Evolutionary conservation across 2,113 vertebrate genomes (phyloP).

Genomic region (Stercorarius parasiticus): DNA sequence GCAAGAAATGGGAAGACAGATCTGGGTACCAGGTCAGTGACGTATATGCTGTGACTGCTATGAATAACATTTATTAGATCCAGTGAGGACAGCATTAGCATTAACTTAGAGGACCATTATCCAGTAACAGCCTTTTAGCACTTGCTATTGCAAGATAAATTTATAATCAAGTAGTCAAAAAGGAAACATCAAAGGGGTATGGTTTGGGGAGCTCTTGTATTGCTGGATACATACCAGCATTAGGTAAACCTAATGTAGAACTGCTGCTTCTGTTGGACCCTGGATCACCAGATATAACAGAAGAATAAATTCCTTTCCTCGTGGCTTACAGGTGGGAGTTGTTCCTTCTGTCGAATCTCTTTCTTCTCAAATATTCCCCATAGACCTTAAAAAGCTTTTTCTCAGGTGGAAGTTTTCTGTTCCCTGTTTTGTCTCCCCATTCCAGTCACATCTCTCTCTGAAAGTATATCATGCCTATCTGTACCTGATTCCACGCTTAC

Average conservation of each 20-base stretch:
- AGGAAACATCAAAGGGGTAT: background rate
- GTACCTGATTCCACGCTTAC: background rate
- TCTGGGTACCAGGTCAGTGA: background rate
- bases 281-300: background rate
- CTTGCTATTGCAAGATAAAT: background rate
- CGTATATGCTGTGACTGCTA: background rate
- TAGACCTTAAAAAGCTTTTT: background rate
- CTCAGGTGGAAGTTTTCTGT: background rate
- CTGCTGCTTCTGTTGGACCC: background rate
- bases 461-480: rapidly evolving
- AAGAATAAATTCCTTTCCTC: background rate
- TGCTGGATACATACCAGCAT: background rate
- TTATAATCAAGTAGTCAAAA: background rate
- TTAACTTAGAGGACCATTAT: background rate
- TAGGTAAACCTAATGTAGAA: background rate
- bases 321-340: background rate
- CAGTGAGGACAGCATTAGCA: background rate
- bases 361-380: background rate
- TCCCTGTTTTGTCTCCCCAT: background rate
- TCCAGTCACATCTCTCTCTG: background rate
- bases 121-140: background rate
- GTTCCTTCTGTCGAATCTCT: background rate
- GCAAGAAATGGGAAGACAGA: background rate
- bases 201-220: background rate
- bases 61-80: background rate